Conservation (phyloP, 2,888 invertebrate species). For the Drosophila recens region DNA sequence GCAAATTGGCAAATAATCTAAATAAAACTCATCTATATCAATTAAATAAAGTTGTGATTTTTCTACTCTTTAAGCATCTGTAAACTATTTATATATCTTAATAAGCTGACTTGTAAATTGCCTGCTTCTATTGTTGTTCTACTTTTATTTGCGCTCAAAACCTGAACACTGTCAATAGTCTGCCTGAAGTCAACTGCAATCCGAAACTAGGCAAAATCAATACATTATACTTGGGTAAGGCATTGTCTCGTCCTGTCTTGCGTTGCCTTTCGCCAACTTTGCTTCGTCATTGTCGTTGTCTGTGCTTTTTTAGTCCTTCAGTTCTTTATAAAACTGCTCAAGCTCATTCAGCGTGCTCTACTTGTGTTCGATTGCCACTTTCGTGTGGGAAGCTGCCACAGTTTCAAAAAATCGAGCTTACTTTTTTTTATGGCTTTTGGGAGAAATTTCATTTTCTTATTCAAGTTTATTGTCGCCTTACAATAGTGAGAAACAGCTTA, state of each 20-base stretch:
- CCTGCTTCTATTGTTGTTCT: background rate
- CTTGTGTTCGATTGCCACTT: conserved; percentile 36
- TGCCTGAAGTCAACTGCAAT: conserved; percentile 34
- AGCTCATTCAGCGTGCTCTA: conserved; percentile 39
- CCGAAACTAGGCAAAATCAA: conserved; percentile 73
- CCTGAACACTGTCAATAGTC: conserved; percentile 16
- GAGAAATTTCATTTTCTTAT: conserved; percentile 35
- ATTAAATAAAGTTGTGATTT: background rate
- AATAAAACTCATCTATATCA: background rate
- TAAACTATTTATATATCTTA: background rate
- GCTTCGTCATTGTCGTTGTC: conserved; percentile 41
- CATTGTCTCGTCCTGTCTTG: conserved; percentile 55
- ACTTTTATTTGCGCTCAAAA: conserved; percentile 1
- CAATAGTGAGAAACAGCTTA: conserved; percentile 15
- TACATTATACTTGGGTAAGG: conserved; percentile 49
- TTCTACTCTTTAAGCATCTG: background rate
- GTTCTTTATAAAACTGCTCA: conserved; percentile 34
- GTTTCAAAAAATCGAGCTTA: conserved; percentile 44
- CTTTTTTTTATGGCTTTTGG: conserved; percentile 59
- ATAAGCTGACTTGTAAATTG: background rate
- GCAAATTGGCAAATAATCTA: background rate
- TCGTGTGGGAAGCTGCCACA: conserved; percentile 18
- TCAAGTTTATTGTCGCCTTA: conserved; percentile 2
- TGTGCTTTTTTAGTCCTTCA: conserved; percentile 40
- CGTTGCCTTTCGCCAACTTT: conserved; percentile 27